Percentiles rank a stretch among this genome's conserved stretches.
These are phyloP conservation scores for Galaxea fascicularis DNA, from an alignment of 92 coral and sea anemone genomes.

Conservation along the genomic window DNA sequence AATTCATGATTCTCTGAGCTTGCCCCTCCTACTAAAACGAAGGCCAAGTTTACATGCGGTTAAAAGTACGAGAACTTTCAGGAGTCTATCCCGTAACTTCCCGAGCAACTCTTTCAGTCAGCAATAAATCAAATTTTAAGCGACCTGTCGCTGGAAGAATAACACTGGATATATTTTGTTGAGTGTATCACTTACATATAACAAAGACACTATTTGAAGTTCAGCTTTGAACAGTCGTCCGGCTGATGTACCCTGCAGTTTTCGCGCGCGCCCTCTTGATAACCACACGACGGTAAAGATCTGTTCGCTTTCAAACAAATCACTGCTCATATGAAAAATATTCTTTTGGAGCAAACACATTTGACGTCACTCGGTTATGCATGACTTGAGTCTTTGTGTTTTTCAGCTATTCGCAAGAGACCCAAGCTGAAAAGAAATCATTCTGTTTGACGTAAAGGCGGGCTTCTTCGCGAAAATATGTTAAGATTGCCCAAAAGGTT, in stretches of 20 bases:
- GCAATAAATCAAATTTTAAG: conserved; percentile 21
- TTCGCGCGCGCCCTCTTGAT: background rate
- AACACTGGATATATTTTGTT: background rate
- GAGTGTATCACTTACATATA: conserved; percentile 38
- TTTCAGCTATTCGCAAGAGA: conserved; percentile 1
- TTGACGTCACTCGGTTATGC: conserved; percentile 49
- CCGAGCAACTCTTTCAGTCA: background rate
- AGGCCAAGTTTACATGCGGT: background rate
- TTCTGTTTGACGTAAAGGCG: conserved; percentile 31
- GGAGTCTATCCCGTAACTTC: background rate
- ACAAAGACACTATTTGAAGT: conserved; percentile 24
- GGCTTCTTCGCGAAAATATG: background rate
- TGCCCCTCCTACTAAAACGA: conserved; percentile 8
- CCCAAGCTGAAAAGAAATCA: conserved; percentile 33
- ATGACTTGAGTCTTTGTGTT: conserved; percentile 32
- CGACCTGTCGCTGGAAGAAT: conserved; percentile 6
- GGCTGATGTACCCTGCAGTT: background rate
- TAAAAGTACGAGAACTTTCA: too few species aligned
- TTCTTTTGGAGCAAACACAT: background rate
- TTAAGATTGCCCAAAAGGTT: background rate
- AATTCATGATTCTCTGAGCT: background rate
- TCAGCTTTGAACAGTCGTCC: background rate
- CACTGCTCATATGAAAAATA: background rate
- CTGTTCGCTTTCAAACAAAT: conserved; percentile 3
- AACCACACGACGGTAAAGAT: conserved; percentile 1